Evolutionary conservation across 2,797 vertebrate genomes (phyloP).

Genomic region (Coregonus ussuriensis): DNA sequence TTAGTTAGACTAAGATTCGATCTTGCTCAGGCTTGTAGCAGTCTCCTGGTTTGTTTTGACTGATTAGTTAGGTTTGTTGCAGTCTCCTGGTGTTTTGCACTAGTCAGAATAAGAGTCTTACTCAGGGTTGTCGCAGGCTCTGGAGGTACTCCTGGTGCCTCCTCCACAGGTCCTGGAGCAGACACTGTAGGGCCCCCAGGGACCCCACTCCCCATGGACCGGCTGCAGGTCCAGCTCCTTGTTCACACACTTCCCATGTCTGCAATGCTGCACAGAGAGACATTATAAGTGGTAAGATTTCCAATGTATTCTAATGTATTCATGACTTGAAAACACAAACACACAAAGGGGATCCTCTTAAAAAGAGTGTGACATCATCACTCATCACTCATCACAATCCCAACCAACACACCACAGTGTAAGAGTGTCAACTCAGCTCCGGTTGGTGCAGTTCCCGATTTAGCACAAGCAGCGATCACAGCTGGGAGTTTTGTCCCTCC

Average conservation of each 20-base stretch:
- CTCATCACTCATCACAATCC: background rate
- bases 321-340: slow-evolving; percentile 13
- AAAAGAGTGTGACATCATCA: background rate
- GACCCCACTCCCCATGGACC: slow-evolving; percentile 93
- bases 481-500: slow-evolving; percentile 43
- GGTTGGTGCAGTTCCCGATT: slow-evolving; percentile 30
- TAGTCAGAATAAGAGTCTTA: slow-evolving; percentile 70
- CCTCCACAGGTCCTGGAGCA: slow-evolving; percentile 96
- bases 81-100: background rate
- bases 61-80: background rate
- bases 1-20: slow-evolving; percentile 8
- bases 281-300: slow-evolving; percentile 9
- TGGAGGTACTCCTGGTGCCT: slow-evolving; percentile 86
- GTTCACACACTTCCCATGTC: slow-evolving; percentile 90
- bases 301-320: slow-evolving; percentile 5
- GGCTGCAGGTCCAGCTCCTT: slow-evolving; percentile 85
- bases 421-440: slow-evolving; percentile 25
- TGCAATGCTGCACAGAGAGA: slow-evolving; percentile 82
- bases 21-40: slow-evolving; percentile 95
- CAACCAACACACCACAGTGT: slow-evolving; percentile 29
- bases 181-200: slow-evolving; percentile 89
- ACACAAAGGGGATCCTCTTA: slow-evolving; percentile 8
- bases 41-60: slow-evolving; percentile 67
- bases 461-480: slow-evolving; percentile 27
- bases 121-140: slow-evolving; percentile 94